Conservation (phyloP, 2,888 invertebrate genomes). For the Melanostoma mellinum region DNA sequence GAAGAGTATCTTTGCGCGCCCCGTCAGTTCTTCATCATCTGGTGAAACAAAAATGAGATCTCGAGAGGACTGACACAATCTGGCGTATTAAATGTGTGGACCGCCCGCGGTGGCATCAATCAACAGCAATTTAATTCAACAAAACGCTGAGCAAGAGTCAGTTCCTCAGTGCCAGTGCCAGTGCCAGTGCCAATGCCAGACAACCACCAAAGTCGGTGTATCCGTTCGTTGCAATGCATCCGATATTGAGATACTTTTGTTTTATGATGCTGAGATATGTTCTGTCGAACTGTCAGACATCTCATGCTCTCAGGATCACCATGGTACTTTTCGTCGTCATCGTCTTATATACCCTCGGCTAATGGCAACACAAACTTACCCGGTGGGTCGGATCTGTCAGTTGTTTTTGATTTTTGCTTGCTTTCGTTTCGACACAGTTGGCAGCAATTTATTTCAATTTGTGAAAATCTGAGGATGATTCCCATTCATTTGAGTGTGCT, state of each 20-base stretch:
- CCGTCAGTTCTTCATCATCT: conserved; percentile 47
- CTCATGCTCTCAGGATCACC: conserved; percentile 36
- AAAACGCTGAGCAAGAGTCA: conserved; percentile 48
- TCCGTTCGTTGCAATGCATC: conserved; percentile 43
- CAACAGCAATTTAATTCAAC: conserved; percentile 74
- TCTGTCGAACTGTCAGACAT: conserved; percentile 65
- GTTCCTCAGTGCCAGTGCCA: background rate
- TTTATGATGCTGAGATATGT: conserved; percentile 62
- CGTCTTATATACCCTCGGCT: conserved; percentile 19
- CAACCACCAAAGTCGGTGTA: background rate
- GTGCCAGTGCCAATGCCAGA: too few relatives aligned
- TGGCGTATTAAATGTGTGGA: conserved; percentile 71
- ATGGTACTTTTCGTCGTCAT: conserved; percentile 29
- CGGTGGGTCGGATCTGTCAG: conserved; percentile 55
- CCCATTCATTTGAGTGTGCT: conserved; percentile 39
- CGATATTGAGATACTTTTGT: conserved; percentile 69
- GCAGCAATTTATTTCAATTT: conserved; percentile 73
- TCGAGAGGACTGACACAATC: conserved; percentile 70
- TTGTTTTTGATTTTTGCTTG: conserved; percentile 19
- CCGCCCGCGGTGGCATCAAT: conserved; percentile 77
- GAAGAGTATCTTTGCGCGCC: conserved; percentile 43
- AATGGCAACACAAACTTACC: conserved; percentile 49
- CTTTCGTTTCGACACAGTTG: conserved; percentile 67
- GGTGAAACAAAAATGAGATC: conserved; percentile 58
- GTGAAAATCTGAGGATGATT: conserved; percentile 69